Conservation (phyloP, 2,113 vertebrate genomes). For the Formicarius rufipectus region DNA sequence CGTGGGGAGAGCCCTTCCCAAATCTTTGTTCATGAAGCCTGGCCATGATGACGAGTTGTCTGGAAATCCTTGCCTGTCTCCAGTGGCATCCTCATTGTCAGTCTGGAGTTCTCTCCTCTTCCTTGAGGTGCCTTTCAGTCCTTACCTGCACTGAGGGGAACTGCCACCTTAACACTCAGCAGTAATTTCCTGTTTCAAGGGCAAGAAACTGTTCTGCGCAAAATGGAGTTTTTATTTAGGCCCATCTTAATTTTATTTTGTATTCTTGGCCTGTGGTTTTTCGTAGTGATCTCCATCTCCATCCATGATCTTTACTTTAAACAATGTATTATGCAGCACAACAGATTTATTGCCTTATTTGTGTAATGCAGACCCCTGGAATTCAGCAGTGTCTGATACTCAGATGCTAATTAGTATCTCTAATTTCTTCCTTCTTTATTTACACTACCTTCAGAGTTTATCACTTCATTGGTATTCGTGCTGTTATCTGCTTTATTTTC, state of each 20-base stretch:
- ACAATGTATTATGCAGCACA: not conserved
- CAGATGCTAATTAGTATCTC: not conserved
- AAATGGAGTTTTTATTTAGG: not conserved
- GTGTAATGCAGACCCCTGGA: not conserved
- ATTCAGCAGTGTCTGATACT: not conserved
- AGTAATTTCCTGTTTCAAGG: not conserved
- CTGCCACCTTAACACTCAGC: not conserved
- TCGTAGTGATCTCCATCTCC: not conserved
- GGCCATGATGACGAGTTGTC: too few species aligned
- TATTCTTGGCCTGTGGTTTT: not conserved
- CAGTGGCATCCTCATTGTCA: not conserved
- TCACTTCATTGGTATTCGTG: not conserved
- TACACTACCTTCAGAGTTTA: not conserved
- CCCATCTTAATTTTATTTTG: not conserved
- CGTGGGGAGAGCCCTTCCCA: too few species aligned
- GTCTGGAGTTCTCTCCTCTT: not conserved
- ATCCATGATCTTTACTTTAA: not conserved
- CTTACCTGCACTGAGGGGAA: not conserved
- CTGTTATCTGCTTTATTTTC: not conserved
- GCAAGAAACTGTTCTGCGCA: not conserved
- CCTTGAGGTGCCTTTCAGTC: not conserved
- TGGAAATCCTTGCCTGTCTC: slow-evolving; percentile 18
- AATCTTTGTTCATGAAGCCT: too few species aligned
- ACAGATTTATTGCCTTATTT: not conserved
- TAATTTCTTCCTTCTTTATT: not conserved